Conservation (phyloP, 1,140 invertebrate genomes). For the Potamilus streckersoni region DNA sequence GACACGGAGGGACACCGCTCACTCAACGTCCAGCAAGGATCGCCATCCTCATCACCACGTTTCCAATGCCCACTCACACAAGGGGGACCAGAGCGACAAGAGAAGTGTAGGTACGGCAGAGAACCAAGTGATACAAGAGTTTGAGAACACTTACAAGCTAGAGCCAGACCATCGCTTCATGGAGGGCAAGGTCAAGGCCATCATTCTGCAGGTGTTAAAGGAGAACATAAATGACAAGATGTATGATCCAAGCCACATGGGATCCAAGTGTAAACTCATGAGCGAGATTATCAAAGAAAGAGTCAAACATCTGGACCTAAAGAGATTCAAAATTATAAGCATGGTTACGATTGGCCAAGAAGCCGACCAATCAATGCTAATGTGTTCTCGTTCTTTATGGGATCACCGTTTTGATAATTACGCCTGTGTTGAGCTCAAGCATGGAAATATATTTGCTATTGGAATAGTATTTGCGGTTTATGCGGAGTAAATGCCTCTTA, state of each 20-base stretch:
- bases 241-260: constrained; percentile 41
- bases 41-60: neutral
- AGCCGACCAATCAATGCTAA: constrained; percentile 51
- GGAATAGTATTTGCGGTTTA: constrained; percentile 64
- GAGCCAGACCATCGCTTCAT: constrained; percentile 46
- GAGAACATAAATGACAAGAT: constrained; percentile 45
- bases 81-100: constrained; percentile 29
- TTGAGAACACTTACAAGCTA: constrained; percentile 61
- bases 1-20: neutral
- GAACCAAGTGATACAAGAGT: constrained; percentile 22
- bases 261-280: constrained; percentile 41
- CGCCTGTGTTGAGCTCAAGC: constrained; percentile 47
- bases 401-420: constrained; percentile 61
- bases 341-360: constrained; percentile 55
- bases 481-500: constrained; percentile 40
- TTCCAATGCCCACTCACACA: constrained; percentile 2
- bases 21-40: constrained; percentile 19
- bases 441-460: constrained; percentile 50
- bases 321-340: constrained; percentile 60
- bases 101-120: constrained; percentile 36
- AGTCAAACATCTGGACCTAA: constrained; percentile 48
- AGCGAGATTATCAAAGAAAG: constrained; percentile 58
- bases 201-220: constrained; percentile 46
- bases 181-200: constrained; percentile 38
- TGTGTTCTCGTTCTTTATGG: constrained; percentile 63